Base-by-base conservation (phyloP, 2,888 invertebrate species). In the Polylopha cassiicola region DNA sequence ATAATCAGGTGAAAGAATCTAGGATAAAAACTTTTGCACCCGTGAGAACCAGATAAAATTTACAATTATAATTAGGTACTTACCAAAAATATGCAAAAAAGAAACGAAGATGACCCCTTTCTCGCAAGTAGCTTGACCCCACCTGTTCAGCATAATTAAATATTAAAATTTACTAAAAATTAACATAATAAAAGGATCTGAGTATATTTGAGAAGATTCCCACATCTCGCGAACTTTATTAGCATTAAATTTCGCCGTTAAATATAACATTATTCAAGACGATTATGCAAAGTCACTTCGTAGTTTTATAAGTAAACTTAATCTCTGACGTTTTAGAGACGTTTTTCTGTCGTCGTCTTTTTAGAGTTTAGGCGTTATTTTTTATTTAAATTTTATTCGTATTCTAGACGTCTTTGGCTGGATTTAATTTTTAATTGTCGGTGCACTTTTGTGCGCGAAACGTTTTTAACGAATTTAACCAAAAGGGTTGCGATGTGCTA, bases 141-240 rank as follows among this genome's bases (percentile, higher is more conserved):
- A 82, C 81, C 82, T 82, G 81, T 69, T 60, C 50, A 55, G 49
- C 60, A 64, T 61, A 55, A 45, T 55, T 65, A 65, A 65, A 65
- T 62, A 54, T 46, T 41, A 45, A 47, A 31, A 66, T 67, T 68
- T 55, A 46, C 53, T 53, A 55, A 37, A 44, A 48, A 51, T 53
- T 48, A 50, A 33, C 61, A 62, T 45, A 41, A 45, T 42, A 47
- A 50, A 39, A 51, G 51, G 60, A 52, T 50, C 42, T 47, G 46
- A 50, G 45, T 48, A n/a, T n/a, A n/a, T 56, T 37, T 26, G 22
- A 34, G 18, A 39, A 17, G 45, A 62, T 64, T 73, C 71, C 62
- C 71, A 65, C 67, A 58, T 52, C 51, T 59, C 50, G 31, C 34
- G n/a, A n/a, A 50, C 43, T 53, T 50, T 51, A 69, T 73, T 73